Evolutionary conservation across 1,140 invertebrate genomes (phyloP).

Genomic region (Ylistrum balloti): DNA sequence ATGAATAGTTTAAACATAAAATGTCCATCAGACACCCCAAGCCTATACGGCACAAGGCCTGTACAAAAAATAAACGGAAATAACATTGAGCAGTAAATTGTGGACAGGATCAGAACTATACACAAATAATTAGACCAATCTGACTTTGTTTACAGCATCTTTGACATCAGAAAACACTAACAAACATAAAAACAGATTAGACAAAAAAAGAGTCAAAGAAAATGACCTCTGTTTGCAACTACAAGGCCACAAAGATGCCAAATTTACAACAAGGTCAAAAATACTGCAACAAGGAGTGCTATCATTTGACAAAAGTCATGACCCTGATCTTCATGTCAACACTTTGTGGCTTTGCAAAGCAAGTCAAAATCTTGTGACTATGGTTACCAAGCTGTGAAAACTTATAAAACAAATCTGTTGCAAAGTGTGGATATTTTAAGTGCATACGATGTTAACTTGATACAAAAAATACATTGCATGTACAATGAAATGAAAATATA

Average conservation of each 20-base stretch:
- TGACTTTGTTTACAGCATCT: neutral
- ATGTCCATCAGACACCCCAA: neutral
- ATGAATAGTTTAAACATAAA: neutral
- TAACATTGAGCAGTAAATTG: slow-evolving; percentile 11
- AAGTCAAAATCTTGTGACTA: slow-evolving; percentile 1
- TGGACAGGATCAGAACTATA: neutral
- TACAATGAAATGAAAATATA: neutral
- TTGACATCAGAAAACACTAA: neutral
- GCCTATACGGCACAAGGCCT: neutral
- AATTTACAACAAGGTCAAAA: neutral
- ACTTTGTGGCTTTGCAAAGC: neutral
- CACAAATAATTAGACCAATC: neutral
- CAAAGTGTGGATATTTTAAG: neutral
- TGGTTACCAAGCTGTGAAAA: neutral
- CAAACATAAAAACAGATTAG: slow-evolving; percentile 17
- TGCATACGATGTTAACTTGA: slow-evolving; percentile 17
- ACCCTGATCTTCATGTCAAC: neutral
- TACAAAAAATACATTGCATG: slow-evolving; percentile 12
- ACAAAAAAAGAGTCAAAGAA: neutral
- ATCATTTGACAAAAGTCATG: neutral
- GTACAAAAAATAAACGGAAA: neutral
- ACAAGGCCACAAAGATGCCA: neutral
- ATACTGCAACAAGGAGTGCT: neutral
- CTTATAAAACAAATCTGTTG: neutral
- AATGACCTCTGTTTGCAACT: neutral